phyloP scores from a whole-genome alignment of 2,113 vertebrate genomes.

The Labeo rohita region DNA sequence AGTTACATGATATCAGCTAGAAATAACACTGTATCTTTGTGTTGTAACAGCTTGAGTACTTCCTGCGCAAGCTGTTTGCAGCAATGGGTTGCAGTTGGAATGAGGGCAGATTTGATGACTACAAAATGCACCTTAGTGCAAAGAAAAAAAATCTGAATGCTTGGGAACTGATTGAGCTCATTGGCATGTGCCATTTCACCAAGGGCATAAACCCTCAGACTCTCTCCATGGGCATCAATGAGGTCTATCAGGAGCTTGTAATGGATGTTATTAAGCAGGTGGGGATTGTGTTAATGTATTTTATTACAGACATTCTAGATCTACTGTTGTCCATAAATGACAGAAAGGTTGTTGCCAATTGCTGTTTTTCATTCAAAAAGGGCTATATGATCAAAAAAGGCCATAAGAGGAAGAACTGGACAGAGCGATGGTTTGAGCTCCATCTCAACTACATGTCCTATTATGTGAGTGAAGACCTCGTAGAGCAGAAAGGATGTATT shows the following conservation, averaged over 20 bases:
- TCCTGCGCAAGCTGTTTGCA: conserved; percentile 90
- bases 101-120: conserved; percentile 91
- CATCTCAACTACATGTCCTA: conserved; percentile 88
- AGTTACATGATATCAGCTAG: neutral
- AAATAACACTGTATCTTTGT: neutral
- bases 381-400: conserved; percentile 98
- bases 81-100: conserved; percentile 93
- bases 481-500: conserved; percentile 93
- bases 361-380: conserved; percentile 66
- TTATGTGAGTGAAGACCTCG: conserved; percentile 89
- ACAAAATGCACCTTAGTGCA: conserved; percentile 81
- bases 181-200: conserved; percentile 88
- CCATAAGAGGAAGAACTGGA: conserved; percentile 98
- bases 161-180: conserved; percentile 88
- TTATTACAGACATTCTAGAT: too few species aligned
- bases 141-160: conserved; percentile 81
- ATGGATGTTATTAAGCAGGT: conserved; percentile 95
- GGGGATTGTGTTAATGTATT: conserved; percentile 37
- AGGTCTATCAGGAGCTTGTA: conserved; percentile 92
- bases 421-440: conserved; percentile 95
- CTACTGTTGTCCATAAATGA: neutral
- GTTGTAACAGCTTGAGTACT: conserved; percentile 86
- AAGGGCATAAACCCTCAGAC: conserved; percentile 90
- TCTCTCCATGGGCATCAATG: conserved; percentile 89
- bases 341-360: neutral